These are phyloP conservation scores for Myotis myotis DNA, from an alignment of 2,797 vertebrate species.

Conservation along the genomic window DNA sequence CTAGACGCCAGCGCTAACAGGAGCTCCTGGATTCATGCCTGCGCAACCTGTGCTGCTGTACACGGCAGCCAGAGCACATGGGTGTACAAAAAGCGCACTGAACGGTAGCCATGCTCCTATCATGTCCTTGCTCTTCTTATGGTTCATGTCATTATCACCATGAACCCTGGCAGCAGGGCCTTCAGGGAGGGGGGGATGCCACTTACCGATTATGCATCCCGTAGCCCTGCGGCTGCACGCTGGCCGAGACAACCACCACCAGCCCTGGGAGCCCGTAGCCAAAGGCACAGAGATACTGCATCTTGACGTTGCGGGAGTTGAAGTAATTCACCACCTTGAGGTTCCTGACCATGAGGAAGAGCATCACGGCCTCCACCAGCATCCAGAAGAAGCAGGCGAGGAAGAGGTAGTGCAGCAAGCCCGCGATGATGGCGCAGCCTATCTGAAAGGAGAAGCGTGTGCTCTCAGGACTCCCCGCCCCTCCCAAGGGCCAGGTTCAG, in stretches of 20 bases:
- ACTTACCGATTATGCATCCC: conserved; percentile 77
- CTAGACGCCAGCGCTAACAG: neutral
- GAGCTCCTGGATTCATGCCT: neutral
- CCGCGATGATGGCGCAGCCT: conserved; percentile 72
- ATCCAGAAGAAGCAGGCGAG: conserved; percentile 82
- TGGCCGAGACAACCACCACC: conserved; percentile 83
- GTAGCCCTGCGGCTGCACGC: conserved; percentile 80
- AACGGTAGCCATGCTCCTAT: neutral
- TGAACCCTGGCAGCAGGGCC: neutral
- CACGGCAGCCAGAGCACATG: neutral
- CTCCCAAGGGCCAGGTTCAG: neutral
- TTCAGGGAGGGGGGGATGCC: neutral
- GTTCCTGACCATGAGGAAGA: conserved; percentile 83
- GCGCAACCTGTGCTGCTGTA: neutral
- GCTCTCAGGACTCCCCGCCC: neutral
- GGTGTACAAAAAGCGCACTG: neutral
- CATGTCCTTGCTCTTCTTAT: neutral
- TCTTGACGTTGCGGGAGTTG: conserved; percentile 83
- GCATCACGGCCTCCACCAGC: conserved; percentile 79
- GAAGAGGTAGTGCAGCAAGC: conserved; percentile 80
- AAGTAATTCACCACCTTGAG: conserved; percentile 88
- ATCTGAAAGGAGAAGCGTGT: conserved; percentile 18
- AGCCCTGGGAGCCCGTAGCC: conserved; percentile 86
- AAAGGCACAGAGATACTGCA: conserved; percentile 79
- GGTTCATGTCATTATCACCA: no score